These are phyloP conservation scores for Euclidia mi DNA, from an alignment of 2,888 invertebrate species.

Conservation along the genomic window DNA sequence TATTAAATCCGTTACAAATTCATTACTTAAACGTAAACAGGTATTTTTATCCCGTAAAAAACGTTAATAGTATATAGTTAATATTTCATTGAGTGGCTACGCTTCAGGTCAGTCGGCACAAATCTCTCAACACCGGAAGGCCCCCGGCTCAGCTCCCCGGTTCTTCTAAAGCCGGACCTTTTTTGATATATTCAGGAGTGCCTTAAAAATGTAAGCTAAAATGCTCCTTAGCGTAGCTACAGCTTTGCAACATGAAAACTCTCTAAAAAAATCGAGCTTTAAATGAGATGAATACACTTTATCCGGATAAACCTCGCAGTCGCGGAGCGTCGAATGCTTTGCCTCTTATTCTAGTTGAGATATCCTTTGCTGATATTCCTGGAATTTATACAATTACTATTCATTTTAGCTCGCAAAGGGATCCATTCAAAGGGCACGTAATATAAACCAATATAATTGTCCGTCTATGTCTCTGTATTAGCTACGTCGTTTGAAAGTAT, in stretches of 20 bases:
- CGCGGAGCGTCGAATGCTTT: constrained; percentile 48
- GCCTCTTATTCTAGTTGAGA: constrained; percentile 31
- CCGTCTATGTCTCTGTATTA: not conserved
- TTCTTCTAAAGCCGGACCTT: constrained; percentile 29
- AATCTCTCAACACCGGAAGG: constrained; percentile 39
- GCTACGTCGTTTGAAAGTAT: too few species aligned
- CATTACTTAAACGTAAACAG: too few species aligned
- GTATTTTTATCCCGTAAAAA: too few species aligned
- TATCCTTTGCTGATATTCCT: constrained; percentile 24
- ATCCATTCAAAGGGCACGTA: too few species aligned
- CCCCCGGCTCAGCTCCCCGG: constrained; percentile 21
- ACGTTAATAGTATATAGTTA: constrained; percentile 11
- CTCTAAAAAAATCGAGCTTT: constrained; percentile 68
- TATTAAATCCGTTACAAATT: too few species aligned
- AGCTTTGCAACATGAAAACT: constrained; percentile 66
- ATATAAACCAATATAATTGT: not conserved
- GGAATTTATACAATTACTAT: constrained; percentile 4
- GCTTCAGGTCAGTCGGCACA: constrained; percentile 21
- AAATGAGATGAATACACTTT: constrained; percentile 72
- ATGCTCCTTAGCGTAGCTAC: constrained; percentile 32
- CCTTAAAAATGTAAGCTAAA: constrained; percentile 50
- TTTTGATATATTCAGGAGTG: constrained; percentile 43
- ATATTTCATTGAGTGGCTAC: constrained; percentile 2
- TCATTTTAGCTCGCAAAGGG: too few species aligned
- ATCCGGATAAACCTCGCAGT: constrained; percentile 65